These are phyloP conservation scores for Malurus splendens DNA, from an alignment of 2,797 vertebrate genomes.

Conservation along the genomic window DNA sequence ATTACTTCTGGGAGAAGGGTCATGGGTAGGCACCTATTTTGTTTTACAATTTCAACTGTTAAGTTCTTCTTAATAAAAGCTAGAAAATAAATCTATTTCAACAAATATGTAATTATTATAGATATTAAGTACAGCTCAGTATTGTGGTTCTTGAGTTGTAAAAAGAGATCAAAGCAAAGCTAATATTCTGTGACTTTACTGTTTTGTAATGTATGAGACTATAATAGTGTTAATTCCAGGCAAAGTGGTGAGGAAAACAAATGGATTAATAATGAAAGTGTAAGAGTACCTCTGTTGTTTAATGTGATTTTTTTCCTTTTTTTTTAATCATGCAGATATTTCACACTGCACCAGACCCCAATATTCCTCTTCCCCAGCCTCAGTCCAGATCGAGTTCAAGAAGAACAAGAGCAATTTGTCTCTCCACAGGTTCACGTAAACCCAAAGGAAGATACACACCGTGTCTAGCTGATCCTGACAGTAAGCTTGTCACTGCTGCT, in stretches of 20 bases:
- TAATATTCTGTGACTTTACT: not conserved
- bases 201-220: not conserved
- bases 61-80: not conserved
- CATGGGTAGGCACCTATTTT: not conserved
- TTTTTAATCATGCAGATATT: constrained; percentile 80
- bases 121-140: not conserved
- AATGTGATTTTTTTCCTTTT: not conserved
- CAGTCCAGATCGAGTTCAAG: constrained; percentile 83
- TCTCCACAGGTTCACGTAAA: constrained; percentile 89
- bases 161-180: not conserved
- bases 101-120: not conserved
- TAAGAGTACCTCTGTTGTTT: not conserved
- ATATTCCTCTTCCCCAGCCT: constrained; percentile 87
- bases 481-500: constrained; percentile 76
- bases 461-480: constrained; percentile 93
- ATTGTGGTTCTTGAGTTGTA: not conserved
- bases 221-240: not conserved
- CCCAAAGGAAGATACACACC: constrained; percentile 88
- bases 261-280: not conserved
- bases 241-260: not conserved
- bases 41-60: not conserved
- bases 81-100: not conserved
- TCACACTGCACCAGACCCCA: constrained; percentile 88
- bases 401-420: constrained; percentile 89
- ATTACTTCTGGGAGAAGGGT: not conserved